Conservation (phyloP, 23 tunicate species). For the Oikopleura albicans region DNA sequence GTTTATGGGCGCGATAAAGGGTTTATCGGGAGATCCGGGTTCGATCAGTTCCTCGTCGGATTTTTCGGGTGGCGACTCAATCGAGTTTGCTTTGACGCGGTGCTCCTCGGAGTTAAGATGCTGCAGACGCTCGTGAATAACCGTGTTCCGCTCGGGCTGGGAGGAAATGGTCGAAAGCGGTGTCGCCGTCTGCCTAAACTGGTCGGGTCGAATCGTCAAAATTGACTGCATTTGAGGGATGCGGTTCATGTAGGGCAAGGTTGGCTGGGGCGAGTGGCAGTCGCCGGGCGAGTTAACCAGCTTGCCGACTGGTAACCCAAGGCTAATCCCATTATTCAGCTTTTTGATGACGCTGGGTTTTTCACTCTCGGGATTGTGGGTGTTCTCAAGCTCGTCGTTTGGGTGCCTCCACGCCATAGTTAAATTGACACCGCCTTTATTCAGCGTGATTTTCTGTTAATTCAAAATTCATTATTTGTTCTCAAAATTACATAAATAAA, state of each 20-base stretch:
- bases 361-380: not conserved
- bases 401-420: not conserved
- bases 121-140: not conserved
- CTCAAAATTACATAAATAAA: too few relatives aligned
- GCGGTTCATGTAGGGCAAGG: not conserved
- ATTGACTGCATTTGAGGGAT: constrained; percentile 16
- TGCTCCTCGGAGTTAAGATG: not conserved
- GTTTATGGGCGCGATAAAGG: not conserved
- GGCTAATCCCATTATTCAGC: not conserved
- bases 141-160: not conserved
- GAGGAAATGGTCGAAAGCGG: not conserved
- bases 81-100: not conserved
- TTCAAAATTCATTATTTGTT: not conserved
- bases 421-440: not conserved
- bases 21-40: not conserved
- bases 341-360: not conserved
- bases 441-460: not conserved
- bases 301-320: not conserved
- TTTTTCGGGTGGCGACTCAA: constrained; percentile 10
- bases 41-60: constrained; percentile 14
- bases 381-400: not conserved
- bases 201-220: not conserved
- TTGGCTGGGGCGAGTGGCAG: not conserved
- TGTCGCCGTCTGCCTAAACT: not conserved
- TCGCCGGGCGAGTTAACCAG: not conserved